These are phyloP conservation scores for Chloropsis hardwickii DNA, from an alignment of 2,113 vertebrate genomes.

Conservation along the genomic window DNA sequence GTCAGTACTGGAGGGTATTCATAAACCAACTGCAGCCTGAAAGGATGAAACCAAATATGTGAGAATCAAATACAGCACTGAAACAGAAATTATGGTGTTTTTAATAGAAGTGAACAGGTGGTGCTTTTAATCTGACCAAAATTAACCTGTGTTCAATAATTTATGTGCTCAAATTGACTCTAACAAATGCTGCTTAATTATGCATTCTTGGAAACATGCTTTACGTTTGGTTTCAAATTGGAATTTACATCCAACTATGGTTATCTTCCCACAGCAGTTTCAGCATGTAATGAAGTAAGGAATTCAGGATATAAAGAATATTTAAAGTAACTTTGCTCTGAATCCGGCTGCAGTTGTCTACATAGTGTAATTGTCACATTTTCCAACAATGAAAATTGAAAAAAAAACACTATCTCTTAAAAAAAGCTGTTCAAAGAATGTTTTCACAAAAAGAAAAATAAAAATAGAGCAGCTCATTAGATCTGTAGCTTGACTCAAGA, in stretches of 20 bases:
- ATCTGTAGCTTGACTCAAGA: conserved; percentile 14
- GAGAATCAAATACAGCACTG: conserved; percentile 14
- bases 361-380: not conserved
- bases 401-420: not conserved
- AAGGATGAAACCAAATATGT: not conserved
- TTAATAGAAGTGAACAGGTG: conserved; percentile 61
- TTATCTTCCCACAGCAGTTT: conserved; percentile 54
- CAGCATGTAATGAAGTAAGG: not conserved
- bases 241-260: conserved; percentile 37
- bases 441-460: not conserved
- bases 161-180: conserved; percentile 25
- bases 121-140: conserved; percentile 68
- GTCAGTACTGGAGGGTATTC: not conserved
- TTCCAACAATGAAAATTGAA: not conserved
- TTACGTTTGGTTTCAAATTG: conserved; percentile 22
- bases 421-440: not conserved
- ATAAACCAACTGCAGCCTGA: not conserved
- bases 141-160: conserved; percentile 65
- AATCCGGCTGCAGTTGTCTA: not conserved
- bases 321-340: not conserved
- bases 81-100: conserved; percentile 11
- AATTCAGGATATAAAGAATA: conserved; percentile 1
- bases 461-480: conserved; percentile 39
- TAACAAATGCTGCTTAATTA: conserved; percentile 67
- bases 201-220: conserved; percentile 44